phyloP scores from a whole-genome alignment of 2,113 vertebrate species.

The Gavialis gangeticus region DNA sequence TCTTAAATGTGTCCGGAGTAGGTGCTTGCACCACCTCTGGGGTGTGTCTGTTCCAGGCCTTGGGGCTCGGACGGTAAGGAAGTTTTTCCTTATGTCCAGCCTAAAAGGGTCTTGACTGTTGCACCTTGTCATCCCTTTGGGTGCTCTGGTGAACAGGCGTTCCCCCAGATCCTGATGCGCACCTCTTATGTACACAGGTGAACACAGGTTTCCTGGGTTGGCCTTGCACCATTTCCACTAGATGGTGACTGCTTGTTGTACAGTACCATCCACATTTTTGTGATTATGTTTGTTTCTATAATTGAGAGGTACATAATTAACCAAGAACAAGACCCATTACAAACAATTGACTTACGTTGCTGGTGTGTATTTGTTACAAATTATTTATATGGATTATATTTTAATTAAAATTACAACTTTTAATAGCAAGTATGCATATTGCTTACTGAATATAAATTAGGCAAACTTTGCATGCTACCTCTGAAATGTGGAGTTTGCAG shows the following conservation, averaged over 20 bases:
- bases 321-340: neutral
- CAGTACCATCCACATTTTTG: neutral
- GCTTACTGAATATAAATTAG: neutral
- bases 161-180: too few relatives aligned
- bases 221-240: neutral
- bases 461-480: neutral
- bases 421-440: neutral
- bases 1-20: too few relatives aligned
- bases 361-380: neutral
- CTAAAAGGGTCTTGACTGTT: too few relatives aligned
- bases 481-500: neutral
- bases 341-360: neutral
- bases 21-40: too few relatives aligned
- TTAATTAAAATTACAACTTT: neutral
- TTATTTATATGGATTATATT: neutral
- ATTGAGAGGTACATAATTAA: neutral
- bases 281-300: neutral
- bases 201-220: neutral
- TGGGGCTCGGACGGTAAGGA: too few relatives aligned
- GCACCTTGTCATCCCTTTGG: too few relatives aligned
- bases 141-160: too few relatives aligned
- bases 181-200: neutral
- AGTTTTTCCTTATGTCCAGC: too few relatives aligned
- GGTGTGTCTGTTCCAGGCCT: too few relatives aligned
- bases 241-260: neutral